Evolutionary conservation across 1,140 invertebrate genomes (phyloP), one percentile per base, ranked within the genome.

Genomic region (Cataglyphis hispanica): DNA sequence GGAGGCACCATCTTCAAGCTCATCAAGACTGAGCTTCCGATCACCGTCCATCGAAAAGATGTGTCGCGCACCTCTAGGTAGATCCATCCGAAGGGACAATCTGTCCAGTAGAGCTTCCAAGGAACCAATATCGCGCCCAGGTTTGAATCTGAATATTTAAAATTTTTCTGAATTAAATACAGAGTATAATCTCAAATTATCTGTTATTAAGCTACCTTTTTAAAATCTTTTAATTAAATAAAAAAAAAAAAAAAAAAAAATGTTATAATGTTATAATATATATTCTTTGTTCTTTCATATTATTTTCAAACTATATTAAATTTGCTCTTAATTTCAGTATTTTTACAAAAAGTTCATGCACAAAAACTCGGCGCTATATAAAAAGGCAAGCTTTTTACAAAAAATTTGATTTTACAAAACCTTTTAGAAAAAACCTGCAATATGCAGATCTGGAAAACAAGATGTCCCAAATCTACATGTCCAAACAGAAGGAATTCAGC

Each of bases 1-100:
- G 11, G 97, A 97, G n/a, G 97, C 97, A 16, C 98, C 98, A 91
- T 98, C 98, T 92, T 98, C 97, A 60, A 99, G 95, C 90, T 99
- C 98, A 69, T 98, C 98, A 34, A 99, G 95, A 85, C 97, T 96
- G 90, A 97, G 96, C 89, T 98, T 97, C 58, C 98, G 96, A 86
- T 97, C 97, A 0, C 98, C 98, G 87, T 98, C 98, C 96, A 98
- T 97, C 0, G 97, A 97, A 93, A 99, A 99, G 76, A 99, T 97
- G 93, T 98, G 98, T 63, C 98, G 95, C 50, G 98, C 98, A n/a
- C 98, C 98, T 84, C 97, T 95, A 0, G 98, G 97, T 69, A 98
- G 92, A 89, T 98, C 98, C 95, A 98, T 96, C 63, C 98, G 96
- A 66, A 98, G 95, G 0, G 98, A 98, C 27, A 98, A 95, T 91